phyloP scores from a whole-genome alignment of 2,113 vertebrate species.

The Nymphicus hollandicus region DNA sequence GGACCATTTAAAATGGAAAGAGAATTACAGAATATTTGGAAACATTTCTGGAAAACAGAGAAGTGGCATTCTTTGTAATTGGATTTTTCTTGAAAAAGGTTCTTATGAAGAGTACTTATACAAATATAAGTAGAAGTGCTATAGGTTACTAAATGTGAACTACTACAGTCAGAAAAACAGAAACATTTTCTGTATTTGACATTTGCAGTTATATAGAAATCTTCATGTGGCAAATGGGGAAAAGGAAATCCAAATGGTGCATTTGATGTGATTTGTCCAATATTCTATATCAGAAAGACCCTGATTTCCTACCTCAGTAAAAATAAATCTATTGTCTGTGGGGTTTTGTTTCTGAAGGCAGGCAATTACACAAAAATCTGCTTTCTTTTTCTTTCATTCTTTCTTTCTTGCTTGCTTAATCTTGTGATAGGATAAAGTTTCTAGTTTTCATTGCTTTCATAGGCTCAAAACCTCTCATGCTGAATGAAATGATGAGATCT shows the following conservation, averaged over 20 bases:
- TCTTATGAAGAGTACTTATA: neutral
- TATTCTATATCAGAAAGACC: neutral
- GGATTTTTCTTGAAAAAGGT: neutral
- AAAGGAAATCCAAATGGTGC: neutral
- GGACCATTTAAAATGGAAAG: neutral
- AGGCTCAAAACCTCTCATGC: neutral
- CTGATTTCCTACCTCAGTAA: neutral
- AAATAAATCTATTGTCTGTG: neutral
- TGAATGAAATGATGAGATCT: neutral
- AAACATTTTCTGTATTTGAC: neutral
- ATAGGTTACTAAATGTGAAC: neutral
- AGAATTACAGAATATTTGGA: neutral
- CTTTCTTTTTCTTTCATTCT: neutral
- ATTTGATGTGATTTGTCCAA: neutral
- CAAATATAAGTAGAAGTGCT: neutral
- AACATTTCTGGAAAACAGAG: neutral
- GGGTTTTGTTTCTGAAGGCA: neutral
- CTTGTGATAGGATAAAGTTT: neutral
- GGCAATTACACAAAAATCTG: neutral
- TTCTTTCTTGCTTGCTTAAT: neutral
- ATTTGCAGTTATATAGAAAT: neutral
- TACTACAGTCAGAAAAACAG: neutral
- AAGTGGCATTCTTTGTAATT: neutral
- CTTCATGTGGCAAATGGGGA: neutral
- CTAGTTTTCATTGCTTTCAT: neutral